phyloP scores from a whole-genome alignment of 1,140 invertebrate species.

The Alviniconcha marisindica region DNA sequence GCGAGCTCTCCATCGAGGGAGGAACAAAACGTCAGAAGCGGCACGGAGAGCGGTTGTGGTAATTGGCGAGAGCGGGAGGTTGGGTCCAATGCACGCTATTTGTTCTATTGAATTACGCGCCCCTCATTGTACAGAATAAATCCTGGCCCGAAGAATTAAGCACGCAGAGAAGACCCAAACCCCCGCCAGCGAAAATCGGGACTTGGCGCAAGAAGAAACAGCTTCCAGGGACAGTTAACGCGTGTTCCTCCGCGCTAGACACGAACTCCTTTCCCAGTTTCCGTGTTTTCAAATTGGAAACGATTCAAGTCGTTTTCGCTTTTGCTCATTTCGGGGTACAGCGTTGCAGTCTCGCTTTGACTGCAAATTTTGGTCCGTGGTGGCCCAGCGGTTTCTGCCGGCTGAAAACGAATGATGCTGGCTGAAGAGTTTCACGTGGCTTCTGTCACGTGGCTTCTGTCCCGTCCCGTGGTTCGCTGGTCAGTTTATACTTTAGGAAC shows the following conservation, averaged over 20 bases:
- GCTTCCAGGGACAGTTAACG: conserved; percentile 3
- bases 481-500: too few relatives aligned
- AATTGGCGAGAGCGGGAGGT: not conserved
- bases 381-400: too few relatives aligned
- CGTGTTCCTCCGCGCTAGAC: conserved; percentile 29
- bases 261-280: conserved; percentile 24
- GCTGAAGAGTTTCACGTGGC: not conserved
- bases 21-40: conserved; percentile 23
- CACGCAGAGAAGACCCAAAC: not conserved
- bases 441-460: not conserved
- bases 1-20: not conserved
- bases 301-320: not conserved
- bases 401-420: too few relatives aligned
- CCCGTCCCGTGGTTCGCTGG: too few relatives aligned
- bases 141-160: conserved; percentile 20
- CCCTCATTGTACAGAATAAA: conserved; percentile 35
- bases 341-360: not conserved
- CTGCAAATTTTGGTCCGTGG: not conserved
- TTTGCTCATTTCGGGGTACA: not conserved
- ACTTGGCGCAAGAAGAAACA: not conserved
- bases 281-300: not conserved
- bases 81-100: conserved; percentile 20
- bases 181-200: not conserved
- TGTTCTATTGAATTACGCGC: conserved; percentile 36
- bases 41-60: conserved; percentile 26